Percentiles rank a stretch among this genome's conserved stretches.
Evolutionary conservation across 2,888 invertebrate genomes (phyloP).

Genomic region (Laothoe populi): DNA sequence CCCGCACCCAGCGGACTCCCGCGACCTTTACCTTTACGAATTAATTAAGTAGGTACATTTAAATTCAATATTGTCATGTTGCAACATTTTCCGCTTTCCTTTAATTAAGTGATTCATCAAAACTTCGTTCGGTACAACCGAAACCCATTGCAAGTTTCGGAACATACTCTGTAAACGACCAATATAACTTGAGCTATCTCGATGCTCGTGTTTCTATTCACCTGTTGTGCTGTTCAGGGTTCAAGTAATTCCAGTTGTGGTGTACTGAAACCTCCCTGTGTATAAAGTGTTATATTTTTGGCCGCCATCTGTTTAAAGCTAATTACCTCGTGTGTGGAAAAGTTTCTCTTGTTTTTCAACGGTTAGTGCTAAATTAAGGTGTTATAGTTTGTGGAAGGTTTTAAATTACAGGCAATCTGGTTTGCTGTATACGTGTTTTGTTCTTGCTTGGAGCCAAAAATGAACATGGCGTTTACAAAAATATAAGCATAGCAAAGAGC

Average conservation of each 20-base stretch:
- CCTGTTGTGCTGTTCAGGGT: not conserved
- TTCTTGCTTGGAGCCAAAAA: too few relatives aligned
- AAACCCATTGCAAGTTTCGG: conserved; percentile 47
- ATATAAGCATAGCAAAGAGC: too few relatives aligned
- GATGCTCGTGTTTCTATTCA: conserved; percentile 15
- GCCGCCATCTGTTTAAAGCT: conserved; percentile 32
- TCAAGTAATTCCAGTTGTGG: conserved; percentile 23
- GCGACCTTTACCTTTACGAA: too few relatives aligned
- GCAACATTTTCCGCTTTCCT: conserved; percentile 27
- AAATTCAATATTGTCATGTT: conserved; percentile 19
- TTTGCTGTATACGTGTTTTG: too few relatives aligned
- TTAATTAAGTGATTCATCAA: conserved; percentile 58
- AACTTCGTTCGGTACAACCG: conserved; percentile 38
- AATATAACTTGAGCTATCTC: conserved; percentile 30
- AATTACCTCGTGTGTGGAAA: conserved; percentile 30
- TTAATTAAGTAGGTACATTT: too few relatives aligned
- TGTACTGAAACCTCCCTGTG: conserved; percentile 27
- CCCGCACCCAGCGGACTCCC: too few relatives aligned
- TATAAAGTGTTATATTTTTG: conserved; percentile 32
- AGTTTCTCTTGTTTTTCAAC: conserved; percentile 31
- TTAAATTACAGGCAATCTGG: not conserved
- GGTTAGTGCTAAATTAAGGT: conserved; percentile 15
- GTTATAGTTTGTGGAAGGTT: conserved; percentile 1
- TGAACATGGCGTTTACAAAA: too few relatives aligned
- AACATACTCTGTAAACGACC: conserved; percentile 33